Evolutionary conservation across 2,888 invertebrate species (phyloP).

Genomic region (Calliphora vomitoria): DNA sequence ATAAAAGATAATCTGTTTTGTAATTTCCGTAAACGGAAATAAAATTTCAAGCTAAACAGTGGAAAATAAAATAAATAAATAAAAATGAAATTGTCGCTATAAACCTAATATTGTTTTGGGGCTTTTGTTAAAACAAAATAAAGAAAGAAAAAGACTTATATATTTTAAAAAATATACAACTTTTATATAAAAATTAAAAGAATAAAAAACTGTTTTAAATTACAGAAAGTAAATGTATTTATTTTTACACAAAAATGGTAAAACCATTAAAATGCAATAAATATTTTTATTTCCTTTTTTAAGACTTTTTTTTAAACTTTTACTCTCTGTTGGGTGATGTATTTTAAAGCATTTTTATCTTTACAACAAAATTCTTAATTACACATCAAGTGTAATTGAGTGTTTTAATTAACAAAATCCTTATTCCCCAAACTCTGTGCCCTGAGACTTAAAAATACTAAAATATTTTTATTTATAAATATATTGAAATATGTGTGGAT

Average conservation of each 20-base stretch:
- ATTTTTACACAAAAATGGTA: too few species aligned
- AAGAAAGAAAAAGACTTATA: neutral
- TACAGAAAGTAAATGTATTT: too few species aligned
- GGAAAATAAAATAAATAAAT: constrained; percentile 47
- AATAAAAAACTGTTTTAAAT: neutral
- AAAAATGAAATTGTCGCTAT: constrained; percentile 40
- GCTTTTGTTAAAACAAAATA: neutral
- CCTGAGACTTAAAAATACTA: neutral
- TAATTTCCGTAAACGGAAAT: constrained; percentile 72
- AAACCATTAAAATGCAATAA: neutral
- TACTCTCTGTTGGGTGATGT: neutral
- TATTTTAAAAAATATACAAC: too few species aligned
- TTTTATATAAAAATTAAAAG: neutral
- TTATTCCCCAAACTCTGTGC: neutral
- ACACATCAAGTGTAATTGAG: constrained; percentile 42
- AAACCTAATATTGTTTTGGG: neutral
- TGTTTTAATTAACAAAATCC: constrained; percentile 50
- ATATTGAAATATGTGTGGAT: too few species aligned
- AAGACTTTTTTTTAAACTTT: neutral
- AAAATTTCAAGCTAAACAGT: constrained; percentile 60
- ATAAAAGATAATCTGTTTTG: constrained; percentile 67
- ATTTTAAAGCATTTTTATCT: neutral
- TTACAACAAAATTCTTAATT: neutral
- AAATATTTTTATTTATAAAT: neutral
- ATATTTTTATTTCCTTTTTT: neutral